Conservation (phyloP, 2,113 vertebrate genomes). For the Microcebus ravelobensis region DNA sequence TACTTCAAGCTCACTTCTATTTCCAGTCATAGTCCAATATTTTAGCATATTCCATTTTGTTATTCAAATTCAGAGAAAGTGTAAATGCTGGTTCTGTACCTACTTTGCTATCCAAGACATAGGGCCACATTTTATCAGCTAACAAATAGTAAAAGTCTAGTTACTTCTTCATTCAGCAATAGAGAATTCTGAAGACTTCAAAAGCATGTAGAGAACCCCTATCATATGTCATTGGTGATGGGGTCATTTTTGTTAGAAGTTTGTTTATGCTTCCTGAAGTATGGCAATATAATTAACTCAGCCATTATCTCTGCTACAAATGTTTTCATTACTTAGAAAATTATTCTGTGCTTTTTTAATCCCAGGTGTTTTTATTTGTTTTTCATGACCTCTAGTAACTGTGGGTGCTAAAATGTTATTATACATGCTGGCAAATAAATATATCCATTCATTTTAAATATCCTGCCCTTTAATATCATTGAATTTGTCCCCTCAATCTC, state of each 20-base stretch:
- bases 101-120: not conserved
- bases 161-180: not conserved
- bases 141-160: not conserved
- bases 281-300: not conserved
- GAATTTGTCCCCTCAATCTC: conserved; percentile 12
- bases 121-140: not conserved
- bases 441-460: conserved; percentile 46
- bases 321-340: conserved; percentile 45
- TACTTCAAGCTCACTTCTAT: not conserved
- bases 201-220: not conserved
- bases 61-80: not conserved
- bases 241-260: conserved; percentile 12
- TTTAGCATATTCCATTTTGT: not conserved
- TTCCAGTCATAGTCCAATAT: not conserved
- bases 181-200: not conserved
- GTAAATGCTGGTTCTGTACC: not conserved
- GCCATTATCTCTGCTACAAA: not conserved
- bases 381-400: conserved; percentile 41
- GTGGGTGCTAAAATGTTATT: conserved; percentile 27
- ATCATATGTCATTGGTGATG: not conserved
- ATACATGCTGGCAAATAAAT: conserved; percentile 40
- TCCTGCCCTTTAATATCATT: conserved; percentile 54
- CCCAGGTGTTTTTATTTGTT: conserved; percentile 49
- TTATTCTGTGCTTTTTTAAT: conserved; percentile 26
- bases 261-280: conserved; percentile 25